Base-by-base conservation (phyloP, 2,113 vertebrate genomes). In the Thalassoma bifasciatum region DNA sequence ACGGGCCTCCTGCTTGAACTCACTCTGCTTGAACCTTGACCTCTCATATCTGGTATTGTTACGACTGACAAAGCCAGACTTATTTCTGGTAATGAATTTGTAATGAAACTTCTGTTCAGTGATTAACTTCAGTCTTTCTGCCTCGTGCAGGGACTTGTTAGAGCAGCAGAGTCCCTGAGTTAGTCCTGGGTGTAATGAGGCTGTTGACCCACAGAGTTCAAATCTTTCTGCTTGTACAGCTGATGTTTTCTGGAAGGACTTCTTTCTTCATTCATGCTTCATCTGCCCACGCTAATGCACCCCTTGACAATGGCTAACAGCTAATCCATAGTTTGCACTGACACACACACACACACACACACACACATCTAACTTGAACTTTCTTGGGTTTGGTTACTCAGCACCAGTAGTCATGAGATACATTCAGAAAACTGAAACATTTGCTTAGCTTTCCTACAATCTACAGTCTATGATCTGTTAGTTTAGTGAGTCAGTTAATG, bases 221-320 rank as follows among this genome's bases (percentile, higher is more conserved):
- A 83, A 81, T 81, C 70, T 75, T 79, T 83, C 70, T 92, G 88
- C 86, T 92, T 91, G 62, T 88, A 90, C 91, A 92, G 89, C 91
- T 92, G 89, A 93, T 92, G 90, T 88, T 91, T 89, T 93, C 82
- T 92, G 90, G 90, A 89, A 49, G 52, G 82, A 89, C 87, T 92
- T 92, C 88, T 90, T 91, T 86, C 84, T 72, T 80, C 86, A 90
- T 91, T 91, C 84, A 89, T 86, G 85, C 87, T 83, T 84, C 67
- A 72, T 91, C 74, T 68, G 53, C 89, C 81, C 86, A 82, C 51
- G 34, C 84, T 88, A 87, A 87, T 75, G 60, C 86, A 76, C 83
- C 88, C 89, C 90, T 67, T 90, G 89, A 89, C 89, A 82, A 86
- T 90, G 85, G 44, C 23, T 90, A 90, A 86, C 91, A 92, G 89